Evolutionary conservation across 2,797 vertebrate genomes (phyloP).

Genomic region (Erithacus rubecula): DNA sequence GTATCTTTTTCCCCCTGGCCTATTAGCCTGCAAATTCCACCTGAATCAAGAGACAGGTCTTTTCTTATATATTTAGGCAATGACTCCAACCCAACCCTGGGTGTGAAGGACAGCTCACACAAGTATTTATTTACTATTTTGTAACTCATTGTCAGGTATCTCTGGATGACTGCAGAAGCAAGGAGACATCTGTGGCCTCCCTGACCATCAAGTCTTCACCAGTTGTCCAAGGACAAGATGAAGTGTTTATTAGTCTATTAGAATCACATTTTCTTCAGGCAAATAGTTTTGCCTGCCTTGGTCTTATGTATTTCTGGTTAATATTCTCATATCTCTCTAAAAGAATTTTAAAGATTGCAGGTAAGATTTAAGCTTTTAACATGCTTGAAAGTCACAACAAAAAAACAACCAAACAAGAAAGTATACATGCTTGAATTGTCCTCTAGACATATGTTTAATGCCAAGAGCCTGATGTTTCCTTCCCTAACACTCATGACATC

Average conservation of each 20-base stretch:
- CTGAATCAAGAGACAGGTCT: background rate
- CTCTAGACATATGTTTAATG: background rate
- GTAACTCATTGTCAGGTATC: background rate
- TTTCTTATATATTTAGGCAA: background rate
- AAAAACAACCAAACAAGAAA: background rate
- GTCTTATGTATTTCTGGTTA: background rate
- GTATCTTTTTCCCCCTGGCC: accelerated
- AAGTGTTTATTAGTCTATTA: background rate
- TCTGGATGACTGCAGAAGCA: background rate
- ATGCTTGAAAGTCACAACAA: background rate
- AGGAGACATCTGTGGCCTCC: background rate
- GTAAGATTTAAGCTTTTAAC: background rate
- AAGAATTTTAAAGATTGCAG: background rate
- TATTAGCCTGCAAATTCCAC: background rate
- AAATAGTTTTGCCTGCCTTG: background rate
- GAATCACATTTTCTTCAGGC: background rate
- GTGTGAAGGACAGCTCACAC: background rate
- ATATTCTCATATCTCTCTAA: background rate
- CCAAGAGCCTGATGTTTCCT: background rate
- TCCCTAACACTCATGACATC: background rate
- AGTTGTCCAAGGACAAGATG: background rate
- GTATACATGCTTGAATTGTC: background rate
- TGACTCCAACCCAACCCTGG: background rate
- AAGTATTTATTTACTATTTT: background rate
- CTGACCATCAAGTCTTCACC: background rate